Base-by-base conservation (phyloP, 1,140 invertebrate species). In the Helicoverpa armigera region DNA sequence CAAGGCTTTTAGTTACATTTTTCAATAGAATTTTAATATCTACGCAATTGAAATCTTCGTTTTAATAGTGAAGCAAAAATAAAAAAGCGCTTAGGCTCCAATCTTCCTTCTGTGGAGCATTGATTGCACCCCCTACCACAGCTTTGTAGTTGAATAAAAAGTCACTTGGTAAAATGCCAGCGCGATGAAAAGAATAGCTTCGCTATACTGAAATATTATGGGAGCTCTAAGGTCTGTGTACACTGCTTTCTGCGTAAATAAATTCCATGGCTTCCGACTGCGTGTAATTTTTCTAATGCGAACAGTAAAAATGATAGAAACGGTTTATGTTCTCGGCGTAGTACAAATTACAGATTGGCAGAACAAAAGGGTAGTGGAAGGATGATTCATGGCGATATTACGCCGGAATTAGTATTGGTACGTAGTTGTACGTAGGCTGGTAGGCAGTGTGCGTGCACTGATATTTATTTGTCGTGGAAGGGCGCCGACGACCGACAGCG, bases 131-230 rank as follows among this genome's bases (percentile, higher is more conserved):
- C 85, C 87, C 86, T 85, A 88, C 89, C 85, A 85, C 85, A 86
- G 87, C 87, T 90, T 89, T 92, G 89, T 93, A 89, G 86, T 91
- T 89, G 86, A 89, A 92, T 92, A 94, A 93, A 92, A 92, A 93
- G 86, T 86, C 87, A 85, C 85, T 94, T 94, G 92, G 90, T 92
- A 92, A 88, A 90, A 92, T 91, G 91, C 91, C 90, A 92, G 87
- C 79, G 72, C 80, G 88, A 87, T 91, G 89, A 90, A 93, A 91
- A 91, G 87, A 92, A 92, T 90, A 88, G 89, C 87, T 83, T 84
- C 65, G 82, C 81, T 89, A 87, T 91, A 88, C 83, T 85, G 87
- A 89, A 88, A 88, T 91, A 90, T 90, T 83, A 77, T 77, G 54
- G 65, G 35, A 75, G n/a, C 75, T 51, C 61, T 77, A 77, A 53